A percentile compares a stretch with the other conserved stretches of the same genome.
Evolutionary conservation across 2,797 vertebrate species (phyloP).

Genomic region (Eulemur coronatus): DNA sequence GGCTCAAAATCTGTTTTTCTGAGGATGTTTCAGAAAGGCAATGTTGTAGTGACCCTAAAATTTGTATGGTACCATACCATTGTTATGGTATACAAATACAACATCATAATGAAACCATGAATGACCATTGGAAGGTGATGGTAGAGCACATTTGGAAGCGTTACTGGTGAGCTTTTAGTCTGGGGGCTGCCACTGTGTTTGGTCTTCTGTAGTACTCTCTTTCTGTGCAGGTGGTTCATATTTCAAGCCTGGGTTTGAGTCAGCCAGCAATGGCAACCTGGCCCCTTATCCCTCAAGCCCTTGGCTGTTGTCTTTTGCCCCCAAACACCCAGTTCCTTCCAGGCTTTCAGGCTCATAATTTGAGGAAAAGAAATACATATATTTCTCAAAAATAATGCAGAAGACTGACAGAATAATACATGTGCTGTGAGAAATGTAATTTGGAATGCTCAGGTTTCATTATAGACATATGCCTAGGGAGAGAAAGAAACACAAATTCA

Average conservation of each 20-base stretch:
- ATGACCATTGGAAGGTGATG: rapidly evolving
- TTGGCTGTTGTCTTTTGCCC: not conserved
- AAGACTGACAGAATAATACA: conserved; percentile 20
- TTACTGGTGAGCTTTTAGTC: rapidly evolving
- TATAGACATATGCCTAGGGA: not conserved
- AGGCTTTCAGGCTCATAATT: not conserved
- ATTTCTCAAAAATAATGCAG: not conserved
- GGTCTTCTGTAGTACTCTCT: rapidly evolving
- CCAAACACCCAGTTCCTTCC: not conserved
- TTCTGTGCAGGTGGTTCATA: rapidly evolving
- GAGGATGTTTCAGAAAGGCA: not conserved
- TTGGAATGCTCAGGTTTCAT: not conserved
- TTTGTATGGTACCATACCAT: not conserved
- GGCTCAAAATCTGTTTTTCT: not conserved
- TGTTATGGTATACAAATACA: not conserved
- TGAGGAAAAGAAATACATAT: not conserved
- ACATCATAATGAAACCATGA: not conserved
- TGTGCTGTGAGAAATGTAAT: not conserved
- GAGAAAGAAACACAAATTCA: not conserved
- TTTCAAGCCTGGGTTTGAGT: not conserved
- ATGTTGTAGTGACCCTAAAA: not conserved
- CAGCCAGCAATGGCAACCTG: not conserved
- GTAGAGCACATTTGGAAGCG: not conserved
- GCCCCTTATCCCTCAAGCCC: not conserved
- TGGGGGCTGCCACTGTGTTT: rapidly evolving